phyloP scores from a whole-genome alignment of 2,113 vertebrate genomes.

The Tenrec ecaudatus region DNA sequence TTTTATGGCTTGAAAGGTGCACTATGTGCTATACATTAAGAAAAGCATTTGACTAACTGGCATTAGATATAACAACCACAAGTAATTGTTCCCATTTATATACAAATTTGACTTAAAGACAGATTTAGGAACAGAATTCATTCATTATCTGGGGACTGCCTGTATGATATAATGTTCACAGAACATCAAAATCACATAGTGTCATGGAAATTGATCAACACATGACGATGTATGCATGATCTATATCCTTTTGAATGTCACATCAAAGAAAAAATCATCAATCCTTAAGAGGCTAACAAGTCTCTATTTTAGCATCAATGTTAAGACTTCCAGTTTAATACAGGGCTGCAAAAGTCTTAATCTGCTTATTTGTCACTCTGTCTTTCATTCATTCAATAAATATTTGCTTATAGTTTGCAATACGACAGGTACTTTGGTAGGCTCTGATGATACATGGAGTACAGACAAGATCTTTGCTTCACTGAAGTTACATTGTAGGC shows the following conservation, averaged over 20 bases:
- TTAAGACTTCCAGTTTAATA: slow-evolving; percentile 33
- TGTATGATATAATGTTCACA: too few species aligned
- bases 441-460: neutral
- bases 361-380: slow-evolving; percentile 10
- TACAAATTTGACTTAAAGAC: neutral
- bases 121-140: neutral
- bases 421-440: neutral
- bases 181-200: too few species aligned
- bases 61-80: neutral
- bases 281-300: neutral
- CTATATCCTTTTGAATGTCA: too few species aligned
- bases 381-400: slow-evolving; percentile 20
- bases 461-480: neutral
- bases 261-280: too few species aligned
- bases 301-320: neutral
- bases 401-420: neutral
- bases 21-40: neutral
- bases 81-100: neutral
- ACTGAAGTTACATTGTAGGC: neutral
- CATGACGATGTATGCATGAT: too few species aligned
- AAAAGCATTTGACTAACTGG: neutral
- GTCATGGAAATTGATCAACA: too few species aligned
- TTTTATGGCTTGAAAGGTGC: neutral
- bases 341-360: neutral
- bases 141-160: too few species aligned